phyloP scores from a whole-genome alignment of 2,888 invertebrate species.

The Corythucha ciliata region DNA sequence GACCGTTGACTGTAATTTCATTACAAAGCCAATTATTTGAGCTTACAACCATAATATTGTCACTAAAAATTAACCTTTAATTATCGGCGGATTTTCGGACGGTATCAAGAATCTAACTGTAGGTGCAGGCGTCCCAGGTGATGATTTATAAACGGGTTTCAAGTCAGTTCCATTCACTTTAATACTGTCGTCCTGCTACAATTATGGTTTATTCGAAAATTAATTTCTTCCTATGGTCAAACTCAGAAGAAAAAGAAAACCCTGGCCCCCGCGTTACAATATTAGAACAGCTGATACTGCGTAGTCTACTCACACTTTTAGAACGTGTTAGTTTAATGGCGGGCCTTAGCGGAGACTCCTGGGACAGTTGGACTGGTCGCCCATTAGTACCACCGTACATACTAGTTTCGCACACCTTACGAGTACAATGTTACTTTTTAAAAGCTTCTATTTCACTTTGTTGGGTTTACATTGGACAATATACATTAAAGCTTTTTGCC shows the following conservation, averaged over 20 bases:
- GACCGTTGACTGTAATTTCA: no score
- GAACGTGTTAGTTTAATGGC: constrained; percentile 33
- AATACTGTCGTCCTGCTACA: constrained; percentile 30
- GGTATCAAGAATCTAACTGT: constrained; percentile 30
- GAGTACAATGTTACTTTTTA: not conserved
- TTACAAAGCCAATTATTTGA: constrained; percentile 1
- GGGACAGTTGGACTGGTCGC: constrained; percentile 20
- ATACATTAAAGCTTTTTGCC: not conserved
- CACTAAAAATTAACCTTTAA: constrained; percentile 11
- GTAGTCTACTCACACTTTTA: constrained; percentile 33
- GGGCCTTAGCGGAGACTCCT: constrained; percentile 24
- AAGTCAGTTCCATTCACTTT: constrained; percentile 41
- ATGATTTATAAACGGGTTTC: constrained; percentile 41
- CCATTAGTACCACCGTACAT: constrained; percentile 30
- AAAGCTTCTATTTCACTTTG: constrained; percentile 1
- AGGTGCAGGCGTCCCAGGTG: constrained; percentile 27
- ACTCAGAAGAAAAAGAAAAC: no score
- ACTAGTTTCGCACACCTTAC: constrained; percentile 32
- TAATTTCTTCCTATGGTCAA: not conserved
- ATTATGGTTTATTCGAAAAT: not conserved
- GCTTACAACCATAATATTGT: not conserved
- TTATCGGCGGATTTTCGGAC: constrained; percentile 25
- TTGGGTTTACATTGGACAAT: not conserved
- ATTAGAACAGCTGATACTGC: no score
- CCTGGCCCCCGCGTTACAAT: no score